phyloP scores from a whole-genome alignment of 2,113 vertebrate genomes.

The Lagenorhynchus albirostris region DNA sequence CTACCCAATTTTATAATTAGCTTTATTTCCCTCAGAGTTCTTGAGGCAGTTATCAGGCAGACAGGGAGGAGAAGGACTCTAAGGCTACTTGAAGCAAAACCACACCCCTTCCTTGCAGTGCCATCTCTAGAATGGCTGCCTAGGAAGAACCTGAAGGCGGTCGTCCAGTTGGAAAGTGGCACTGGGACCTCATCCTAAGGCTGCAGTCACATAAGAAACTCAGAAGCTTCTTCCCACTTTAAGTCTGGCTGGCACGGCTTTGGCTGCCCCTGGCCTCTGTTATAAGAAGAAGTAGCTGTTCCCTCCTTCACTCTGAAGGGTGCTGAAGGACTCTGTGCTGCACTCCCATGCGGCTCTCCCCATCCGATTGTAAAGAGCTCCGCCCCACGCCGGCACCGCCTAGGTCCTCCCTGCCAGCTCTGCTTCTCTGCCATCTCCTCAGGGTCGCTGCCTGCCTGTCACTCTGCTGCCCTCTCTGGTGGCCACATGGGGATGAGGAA shows the following conservation, averaged over 20 bases:
- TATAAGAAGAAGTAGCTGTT: background rate
- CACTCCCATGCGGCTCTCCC: background rate
- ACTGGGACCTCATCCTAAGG: background rate
- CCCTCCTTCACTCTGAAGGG: background rate
- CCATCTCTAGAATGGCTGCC: background rate
- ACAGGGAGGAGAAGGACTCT: background rate
- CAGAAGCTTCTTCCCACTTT: background rate
- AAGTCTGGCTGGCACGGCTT: background rate
- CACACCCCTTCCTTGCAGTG: background rate
- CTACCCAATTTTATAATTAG: background rate
- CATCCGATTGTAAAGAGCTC: background rate
- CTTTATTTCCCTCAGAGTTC: background rate
- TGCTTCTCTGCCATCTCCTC: background rate
- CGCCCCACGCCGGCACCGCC: fast-evolving
- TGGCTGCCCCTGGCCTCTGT: background rate
- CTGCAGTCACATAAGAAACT: background rate
- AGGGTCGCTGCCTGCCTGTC: background rate
- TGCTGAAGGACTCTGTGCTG: background rate
- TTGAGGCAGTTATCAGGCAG: background rate
- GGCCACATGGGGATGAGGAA: background rate
- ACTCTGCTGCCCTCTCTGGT: constrained; percentile 39
- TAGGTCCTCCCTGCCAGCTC: background rate
- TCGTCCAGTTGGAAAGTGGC: background rate
- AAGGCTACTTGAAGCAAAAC: background rate
- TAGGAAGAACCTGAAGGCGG: background rate